Evolutionary conservation across 2,888 invertebrate species (phyloP), one percentile per base, ranked within the genome.

Genomic region (Lasius platythorax): DNA sequence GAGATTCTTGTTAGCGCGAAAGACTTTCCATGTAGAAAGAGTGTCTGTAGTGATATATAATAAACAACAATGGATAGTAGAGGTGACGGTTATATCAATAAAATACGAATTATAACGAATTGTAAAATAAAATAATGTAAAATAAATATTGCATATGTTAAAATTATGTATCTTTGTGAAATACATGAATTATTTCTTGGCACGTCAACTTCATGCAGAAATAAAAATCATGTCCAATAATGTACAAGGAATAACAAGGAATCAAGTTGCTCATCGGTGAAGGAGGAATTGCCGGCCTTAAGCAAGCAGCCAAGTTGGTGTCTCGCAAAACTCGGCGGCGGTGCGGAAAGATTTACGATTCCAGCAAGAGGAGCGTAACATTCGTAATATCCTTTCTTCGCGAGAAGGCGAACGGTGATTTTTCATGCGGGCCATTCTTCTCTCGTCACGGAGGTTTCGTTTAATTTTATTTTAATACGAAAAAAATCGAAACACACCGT

Each of bases 261-360:
- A 78, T 50, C 64, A 33, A 11, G 18, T 50, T 23, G 67, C 67
- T 87, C 82, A 88, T 87, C 87, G 84, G 73, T 61, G 30, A 50
- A 74, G 61, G 64, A 37, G 50, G 73, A 83, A 53, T 81, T 76
- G 67, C 79, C 37, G 37, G 23, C 40, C 61, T 33, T 68, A 83
- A 81, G n/a, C 84, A 82, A 84, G 82, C 73, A 82, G 50, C 64
- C 79, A 61, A 53, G 68, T 79, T 50, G 68, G 61, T 70, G 64
- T 75, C 75, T 78, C 56, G 74, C 58, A 61, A 83, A 84, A 85
- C 81, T 83, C 82, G 40, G 64, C 73, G 63, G 82, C 23, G 56
- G 76, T 15, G 72, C 58, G 82, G 40, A 58, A 88, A 89, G 89
- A 89, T 89, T 89, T 89, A 89, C 89, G 88, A 84, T 76, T 76